Evolutionary conservation across 2,888 invertebrate genomes (phyloP).

Genomic region (Salticus scenicus): DNA sequence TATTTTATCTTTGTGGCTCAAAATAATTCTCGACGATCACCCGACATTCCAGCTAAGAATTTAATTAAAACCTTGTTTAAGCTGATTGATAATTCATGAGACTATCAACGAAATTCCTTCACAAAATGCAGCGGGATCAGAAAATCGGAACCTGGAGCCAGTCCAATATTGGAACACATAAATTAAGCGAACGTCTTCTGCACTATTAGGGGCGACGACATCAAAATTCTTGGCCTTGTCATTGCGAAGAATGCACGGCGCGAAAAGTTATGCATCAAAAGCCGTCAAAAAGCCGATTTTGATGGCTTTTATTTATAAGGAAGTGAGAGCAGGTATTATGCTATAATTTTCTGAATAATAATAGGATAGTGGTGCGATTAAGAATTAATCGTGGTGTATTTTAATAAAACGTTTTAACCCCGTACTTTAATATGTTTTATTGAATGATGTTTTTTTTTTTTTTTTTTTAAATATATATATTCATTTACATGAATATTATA

Average conservation of each 20-base stretch:
- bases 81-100: constrained; percentile 19
- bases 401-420: too few relatives aligned
- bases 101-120: neutral
- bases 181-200: neutral
- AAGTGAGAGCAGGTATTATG: neutral
- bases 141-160: neutral
- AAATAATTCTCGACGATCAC: neutral
- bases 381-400: too few relatives aligned
- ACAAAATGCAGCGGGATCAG: neutral
- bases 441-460: too few relatives aligned
- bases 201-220: neutral
- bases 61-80: constrained; percentile 17
- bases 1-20: neutral
- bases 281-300: neutral
- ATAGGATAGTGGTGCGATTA: too few relatives aligned
- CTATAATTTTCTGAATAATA: neutral
- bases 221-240: constrained; percentile 19
- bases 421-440: too few relatives aligned
- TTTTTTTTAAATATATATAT: too few relatives aligned
- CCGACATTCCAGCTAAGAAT: neutral
- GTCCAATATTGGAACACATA: constrained; percentile 10
- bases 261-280: neutral
- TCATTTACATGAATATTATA: too few relatives aligned
- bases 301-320: neutral
- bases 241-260: neutral